These are phyloP conservation scores for Ommatoiulus sabulosus DNA, from an alignment of 2,888 invertebrate genomes.

Conservation along the genomic window DNA sequence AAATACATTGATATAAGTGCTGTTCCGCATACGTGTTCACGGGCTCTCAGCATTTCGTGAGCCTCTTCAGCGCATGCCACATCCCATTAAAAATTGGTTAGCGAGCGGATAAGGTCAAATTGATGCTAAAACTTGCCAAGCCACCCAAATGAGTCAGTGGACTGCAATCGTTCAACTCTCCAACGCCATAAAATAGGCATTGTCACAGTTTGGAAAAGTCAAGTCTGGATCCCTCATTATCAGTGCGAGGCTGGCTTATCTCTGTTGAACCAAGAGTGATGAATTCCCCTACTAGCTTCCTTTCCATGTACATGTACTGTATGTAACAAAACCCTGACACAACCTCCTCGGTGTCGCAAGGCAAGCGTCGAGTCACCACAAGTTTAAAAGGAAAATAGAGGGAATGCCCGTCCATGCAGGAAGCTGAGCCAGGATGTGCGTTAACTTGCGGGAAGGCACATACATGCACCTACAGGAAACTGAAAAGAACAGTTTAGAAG, in stretches of 20 bases:
- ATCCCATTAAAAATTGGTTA: neutral
- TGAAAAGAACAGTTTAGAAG: neutral
- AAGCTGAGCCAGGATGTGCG: conserved; percentile 13
- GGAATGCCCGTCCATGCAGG: neutral
- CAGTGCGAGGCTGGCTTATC: neutral
- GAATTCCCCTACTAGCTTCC: neutral
- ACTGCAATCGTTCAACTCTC: neutral
- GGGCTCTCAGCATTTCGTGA: neutral
- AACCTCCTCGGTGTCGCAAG: neutral
- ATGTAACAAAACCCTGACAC: neutral
- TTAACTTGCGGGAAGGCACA: conserved; percentile 18
- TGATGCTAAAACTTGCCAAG: neutral
- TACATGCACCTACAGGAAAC: conserved; percentile 11
- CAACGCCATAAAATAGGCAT: neutral
- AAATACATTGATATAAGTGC: neutral
- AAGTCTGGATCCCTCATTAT: conserved; percentile 15
- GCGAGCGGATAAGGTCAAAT: neutral
- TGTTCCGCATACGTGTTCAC: neutral
- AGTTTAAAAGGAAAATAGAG: neutral
- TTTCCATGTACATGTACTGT: neutral
- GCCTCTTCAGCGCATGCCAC: neutral
- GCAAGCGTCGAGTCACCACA: neutral
- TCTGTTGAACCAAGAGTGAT: conserved; percentile 17
- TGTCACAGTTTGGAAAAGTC: neutral
- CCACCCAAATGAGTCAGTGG: neutral